Conservation (phyloP, 2,113 vertebrate species). For the Copsychus sechellarum region DNA sequence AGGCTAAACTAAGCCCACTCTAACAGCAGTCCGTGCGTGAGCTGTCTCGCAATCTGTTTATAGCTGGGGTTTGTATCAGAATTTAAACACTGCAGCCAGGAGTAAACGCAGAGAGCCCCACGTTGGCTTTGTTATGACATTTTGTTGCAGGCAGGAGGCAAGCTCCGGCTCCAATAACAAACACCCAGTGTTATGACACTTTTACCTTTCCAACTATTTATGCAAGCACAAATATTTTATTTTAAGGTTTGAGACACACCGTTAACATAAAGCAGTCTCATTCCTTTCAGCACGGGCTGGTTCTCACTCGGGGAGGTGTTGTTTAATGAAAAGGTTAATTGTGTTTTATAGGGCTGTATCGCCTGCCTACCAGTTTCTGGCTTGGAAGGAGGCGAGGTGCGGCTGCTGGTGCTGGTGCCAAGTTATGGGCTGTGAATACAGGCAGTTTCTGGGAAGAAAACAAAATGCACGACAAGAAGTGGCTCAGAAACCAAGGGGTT, state of each 20-base stretch:
- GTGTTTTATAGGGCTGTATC: conserved; percentile 51
- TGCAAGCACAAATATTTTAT: conserved; percentile 76
- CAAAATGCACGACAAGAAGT: background rate
- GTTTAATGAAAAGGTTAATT: conserved; percentile 72
- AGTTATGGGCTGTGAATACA: background rate
- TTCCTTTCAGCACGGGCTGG: conserved; percentile 13
- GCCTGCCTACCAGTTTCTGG: conserved; percentile 36
- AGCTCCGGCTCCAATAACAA: conserved; percentile 68
- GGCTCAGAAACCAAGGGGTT: background rate
- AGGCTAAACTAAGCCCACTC: background rate
- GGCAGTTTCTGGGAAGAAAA: background rate
- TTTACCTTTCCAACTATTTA: conserved; percentile 78
- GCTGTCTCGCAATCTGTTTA: conserved; percentile 13
- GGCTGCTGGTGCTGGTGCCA: background rate
- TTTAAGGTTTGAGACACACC: conserved; percentile 44
- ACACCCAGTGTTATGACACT: conserved; percentile 76
- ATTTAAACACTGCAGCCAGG: conserved; percentile 48
- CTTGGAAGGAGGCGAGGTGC: conserved; percentile 7
- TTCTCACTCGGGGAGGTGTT: conserved; percentile 44
- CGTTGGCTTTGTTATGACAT: conserved; percentile 66
- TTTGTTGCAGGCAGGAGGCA: conserved; percentile 71
- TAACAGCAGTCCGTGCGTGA: background rate
- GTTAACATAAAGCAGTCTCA: conserved; percentile 72
- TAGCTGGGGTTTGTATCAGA: conserved; percentile 2
- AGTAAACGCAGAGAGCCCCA: conserved; percentile 48